Base-by-base conservation (phyloP, 1,140 invertebrate species). In the Fopius arisanus region DNA sequence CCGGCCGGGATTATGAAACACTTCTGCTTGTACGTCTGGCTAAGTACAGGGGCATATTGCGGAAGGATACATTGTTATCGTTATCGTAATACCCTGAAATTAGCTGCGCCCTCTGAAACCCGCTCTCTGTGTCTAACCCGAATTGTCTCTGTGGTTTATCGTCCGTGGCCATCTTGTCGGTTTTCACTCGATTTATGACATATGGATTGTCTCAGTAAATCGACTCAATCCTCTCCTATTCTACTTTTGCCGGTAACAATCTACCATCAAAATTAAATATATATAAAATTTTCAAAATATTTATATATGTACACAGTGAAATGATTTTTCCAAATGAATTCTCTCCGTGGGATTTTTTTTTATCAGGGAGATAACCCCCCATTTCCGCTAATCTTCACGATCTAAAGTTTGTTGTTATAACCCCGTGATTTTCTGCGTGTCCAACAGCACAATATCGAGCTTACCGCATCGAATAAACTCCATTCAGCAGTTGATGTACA, bases 61-160 rank as follows among this genome's bases (percentile, higher is more conserved):
- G 28, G 26, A 62, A 62, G 12, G 28, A 65, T 65, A 65, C 62
- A 65, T 65, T 65, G 62, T 65, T 65, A 65, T 65, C 28, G 62
- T 65, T 65, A 65, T 65, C 29, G 62, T 65, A 33, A 33, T 65
- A 65, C 29, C 29, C 28, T 33, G 28, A 65, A 65, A 65, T 65
- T 65, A 65, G 62, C 5, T 65, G 28, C 28, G 28, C 29, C 14
- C 29, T 65, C 12, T 4, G n/a, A 65, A 19, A n/a, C 14, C 62
- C 62, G 2, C 28, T n/a, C 28, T 33, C 29, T 31, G 9, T 65
- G 10, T 31, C 62, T 31, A 65, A 23, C n/a, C 29, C 29, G 29
- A 29, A 31, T 14, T 29, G 62, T 33, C 29, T 59, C 54, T 28
- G 23, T 23, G 54, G 54, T 23, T 59, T 59, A 59, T 59, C 54